phyloP scores from a whole-genome alignment of 2,888 invertebrate genomes.

The Apoda limacodes region DNA sequence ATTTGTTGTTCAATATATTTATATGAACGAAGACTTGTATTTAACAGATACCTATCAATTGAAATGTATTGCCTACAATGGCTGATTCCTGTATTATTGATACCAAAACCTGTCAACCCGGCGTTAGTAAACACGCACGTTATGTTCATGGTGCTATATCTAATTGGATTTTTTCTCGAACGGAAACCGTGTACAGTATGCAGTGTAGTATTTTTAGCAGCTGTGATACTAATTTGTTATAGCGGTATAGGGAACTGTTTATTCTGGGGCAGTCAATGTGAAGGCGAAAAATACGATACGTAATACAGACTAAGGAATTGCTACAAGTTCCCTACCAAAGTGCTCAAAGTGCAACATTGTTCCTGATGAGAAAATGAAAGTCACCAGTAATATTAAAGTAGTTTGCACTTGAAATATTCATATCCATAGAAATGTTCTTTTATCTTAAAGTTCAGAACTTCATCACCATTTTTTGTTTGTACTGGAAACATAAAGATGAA shows the following conservation, averaged over 20 bases:
- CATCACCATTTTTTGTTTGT: too few relatives aligned
- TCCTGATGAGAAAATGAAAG: constrained; percentile 23
- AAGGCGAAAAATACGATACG: constrained; percentile 72
- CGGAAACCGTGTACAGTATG: constrained; percentile 97
- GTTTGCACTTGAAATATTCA: too few relatives aligned
- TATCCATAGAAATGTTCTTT: too few relatives aligned
- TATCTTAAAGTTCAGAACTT: too few relatives aligned
- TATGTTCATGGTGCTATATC: constrained; percentile 96
- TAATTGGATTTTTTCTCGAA: constrained; percentile 97
- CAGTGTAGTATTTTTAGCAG: constrained; percentile 92
- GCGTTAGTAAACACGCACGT: constrained; percentile 96
- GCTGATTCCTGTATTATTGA: constrained; percentile 95
- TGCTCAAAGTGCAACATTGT: constrained; percentile 49
- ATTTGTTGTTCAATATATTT: constrained; percentile 25
- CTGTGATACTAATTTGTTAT: constrained; percentile 95
- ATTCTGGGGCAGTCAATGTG: constrained; percentile 89
- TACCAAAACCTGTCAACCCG: constrained; percentile 98
- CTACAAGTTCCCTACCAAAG: constrained; percentile 29
- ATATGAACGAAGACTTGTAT: too few relatives aligned
- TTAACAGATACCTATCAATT: too few relatives aligned
- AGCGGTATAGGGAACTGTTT: constrained; percentile 96
- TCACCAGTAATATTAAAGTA: too few relatives aligned
- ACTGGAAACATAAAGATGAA: too few relatives aligned
- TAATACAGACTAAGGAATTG: constrained; percentile 29
- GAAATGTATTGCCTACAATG: constrained; percentile 97